Base-by-base conservation (phyloP, 37 sponge, comb jelly and placozoan genomes). In the Beroe ovata region DNA sequence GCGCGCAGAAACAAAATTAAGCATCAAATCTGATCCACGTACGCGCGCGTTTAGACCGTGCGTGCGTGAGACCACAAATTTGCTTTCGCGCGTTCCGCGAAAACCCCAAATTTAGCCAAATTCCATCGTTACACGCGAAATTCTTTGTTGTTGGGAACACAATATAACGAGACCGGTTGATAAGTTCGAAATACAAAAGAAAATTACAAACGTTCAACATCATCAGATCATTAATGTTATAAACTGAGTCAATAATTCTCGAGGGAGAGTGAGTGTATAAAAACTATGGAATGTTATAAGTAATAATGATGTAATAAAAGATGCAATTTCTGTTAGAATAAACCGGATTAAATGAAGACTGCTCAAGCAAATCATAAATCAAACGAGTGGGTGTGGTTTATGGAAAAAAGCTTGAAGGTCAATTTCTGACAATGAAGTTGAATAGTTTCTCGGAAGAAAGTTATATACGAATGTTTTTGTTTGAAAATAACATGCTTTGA, bases 91-190 rank as follows among this genome's bases (percentile, higher is more conserved):
- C 54, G 54, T 47, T 47, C 54, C 54, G 54, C 11, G 11, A 47
- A 47, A 47, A 6, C 54, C 6, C 54, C 11, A 11, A 47, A 47
- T 47, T 47, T 47, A 47, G 69, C 30, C 35, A 66, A 66, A 66
- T 66, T 29, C 69, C 69, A 66, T 14, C 18, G 69, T 66, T 66
- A 66, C 69, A 66, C 69, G 69, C 69, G 69, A 66, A 66, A 66
- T 66, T 66, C 69, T 30, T 66, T 66, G 54, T 47, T 47, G 54
- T 47, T 47, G 54, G 54, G 54, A 11, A 47, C 54, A 47, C 54
- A 47, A 47, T 47, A 47, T 47, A 47, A 47, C 11, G 11, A 47
- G 11, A 47, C n/a, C 54, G 11, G 11, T 47, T 47, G 54, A 47
- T 47, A 6, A 47, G 54, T 47, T 47, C 54, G 54, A 47, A 47